Evolutionary conservation across 2,113 vertebrate species (phyloP).

Genomic region (Sturnira hondurensis): DNA sequence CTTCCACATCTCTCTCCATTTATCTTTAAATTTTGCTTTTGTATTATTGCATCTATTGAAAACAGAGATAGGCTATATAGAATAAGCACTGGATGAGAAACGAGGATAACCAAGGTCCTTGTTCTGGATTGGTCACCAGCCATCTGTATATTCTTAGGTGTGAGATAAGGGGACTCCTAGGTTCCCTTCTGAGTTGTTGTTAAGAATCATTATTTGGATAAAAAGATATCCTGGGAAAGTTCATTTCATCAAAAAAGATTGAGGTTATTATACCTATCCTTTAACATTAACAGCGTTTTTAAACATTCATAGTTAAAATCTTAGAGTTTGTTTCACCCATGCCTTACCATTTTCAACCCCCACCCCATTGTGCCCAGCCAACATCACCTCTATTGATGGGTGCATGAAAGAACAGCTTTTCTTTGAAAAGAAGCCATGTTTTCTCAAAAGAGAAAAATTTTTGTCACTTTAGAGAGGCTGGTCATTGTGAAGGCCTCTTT

Average conservation of each 20-base stretch:
- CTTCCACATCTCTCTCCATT: background rate
- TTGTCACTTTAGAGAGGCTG: slow-evolving; percentile 34
- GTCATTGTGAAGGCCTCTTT: background rate
- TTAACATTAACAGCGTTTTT: slow-evolving; percentile 53
- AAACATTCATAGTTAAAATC: slow-evolving; percentile 48
- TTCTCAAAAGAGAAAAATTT: slow-evolving; percentile 30
- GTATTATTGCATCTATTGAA: background rate
- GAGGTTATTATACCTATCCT: slow-evolving; percentile 36
- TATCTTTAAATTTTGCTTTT: background rate
- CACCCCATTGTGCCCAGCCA: background rate
- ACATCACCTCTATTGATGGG: slow-evolving; percentile 4
- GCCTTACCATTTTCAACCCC: slow-evolving; percentile 2
- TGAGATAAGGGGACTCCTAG: background rate
- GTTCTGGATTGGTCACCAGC: background rate
- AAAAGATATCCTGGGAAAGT: slow-evolving; percentile 37
- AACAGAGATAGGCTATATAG: background rate
- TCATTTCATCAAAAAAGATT: slow-evolving; percentile 45
- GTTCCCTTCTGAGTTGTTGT: background rate
- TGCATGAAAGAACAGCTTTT: slow-evolving; percentile 34
- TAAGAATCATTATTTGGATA: slow-evolving; percentile 35
- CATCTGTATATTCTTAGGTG: background rate
- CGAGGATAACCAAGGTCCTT: background rate
- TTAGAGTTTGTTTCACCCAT: background rate
- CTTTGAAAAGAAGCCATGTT: background rate
- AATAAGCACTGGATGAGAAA: background rate